Evolutionary conservation across 2,888 invertebrate species (phyloP).

Genomic region (Euclidia mi): DNA sequence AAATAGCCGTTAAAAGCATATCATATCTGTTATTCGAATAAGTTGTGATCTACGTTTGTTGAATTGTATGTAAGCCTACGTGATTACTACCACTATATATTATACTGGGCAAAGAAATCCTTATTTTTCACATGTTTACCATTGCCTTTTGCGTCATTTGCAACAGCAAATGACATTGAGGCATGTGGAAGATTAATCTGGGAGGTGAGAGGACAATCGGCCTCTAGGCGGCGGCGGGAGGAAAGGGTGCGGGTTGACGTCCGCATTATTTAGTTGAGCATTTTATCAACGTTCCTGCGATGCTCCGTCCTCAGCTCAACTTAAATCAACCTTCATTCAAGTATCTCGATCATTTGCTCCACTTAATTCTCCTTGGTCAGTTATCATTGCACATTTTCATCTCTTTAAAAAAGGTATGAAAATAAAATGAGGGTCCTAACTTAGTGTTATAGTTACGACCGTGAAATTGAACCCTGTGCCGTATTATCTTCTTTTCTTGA

Average conservation of each 20-base stretch:
- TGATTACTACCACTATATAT: not conserved
- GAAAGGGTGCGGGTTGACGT: slow-evolving; percentile 59
- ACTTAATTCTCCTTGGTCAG: slow-evolving; percentile 58
- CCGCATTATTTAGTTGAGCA: slow-evolving; percentile 80
- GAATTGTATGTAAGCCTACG: not conserved
- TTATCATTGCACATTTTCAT: slow-evolving; percentile 51
- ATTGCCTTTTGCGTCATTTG: slow-evolving; percentile 79
- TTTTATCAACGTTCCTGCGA: slow-evolving; percentile 74
- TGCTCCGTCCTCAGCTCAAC: slow-evolving; percentile 67
- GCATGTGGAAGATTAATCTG: slow-evolving; percentile 83
- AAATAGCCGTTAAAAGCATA: too few relatives aligned
- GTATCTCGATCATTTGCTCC: slow-evolving; percentile 68
- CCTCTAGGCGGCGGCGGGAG: slow-evolving; percentile 20
- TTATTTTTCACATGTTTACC: slow-evolving; percentile 63
- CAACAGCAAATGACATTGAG: slow-evolving; percentile 82
- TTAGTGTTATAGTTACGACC: slow-evolving; percentile 38
- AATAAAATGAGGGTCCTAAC: slow-evolving; percentile 28
- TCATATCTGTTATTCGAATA: too few relatives aligned
- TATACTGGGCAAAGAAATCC: not conserved
- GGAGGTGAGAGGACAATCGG: slow-evolving; percentile 55
- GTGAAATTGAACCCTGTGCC: slow-evolving; percentile 17
- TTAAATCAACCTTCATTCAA: slow-evolving; percentile 79
- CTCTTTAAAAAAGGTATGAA: slow-evolving; percentile 40
- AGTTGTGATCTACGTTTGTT: not conserved
- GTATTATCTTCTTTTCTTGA: slow-evolving; percentile 48